Evolutionary conservation across 2,888 invertebrate genomes (phyloP).

Genomic region (Orchestes rusci): DNA sequence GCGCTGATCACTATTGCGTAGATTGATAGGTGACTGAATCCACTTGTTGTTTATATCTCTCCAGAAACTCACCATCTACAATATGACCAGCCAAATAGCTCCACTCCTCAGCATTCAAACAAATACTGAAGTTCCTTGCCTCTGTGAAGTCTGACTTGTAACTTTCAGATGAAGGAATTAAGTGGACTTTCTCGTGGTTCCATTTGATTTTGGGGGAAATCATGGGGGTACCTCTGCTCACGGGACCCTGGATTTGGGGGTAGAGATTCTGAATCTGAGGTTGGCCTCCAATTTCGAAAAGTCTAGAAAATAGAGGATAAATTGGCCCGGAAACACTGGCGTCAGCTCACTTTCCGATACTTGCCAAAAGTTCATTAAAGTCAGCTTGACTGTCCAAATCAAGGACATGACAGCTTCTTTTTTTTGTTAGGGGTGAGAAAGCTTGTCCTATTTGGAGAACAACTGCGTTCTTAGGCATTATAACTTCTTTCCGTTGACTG

Average conservation of each 20-base stretch:
- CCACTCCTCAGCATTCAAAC: slow-evolving; percentile 48
- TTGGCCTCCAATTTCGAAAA: slow-evolving; percentile 71
- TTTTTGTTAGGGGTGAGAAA: no score
- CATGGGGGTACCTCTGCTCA: slow-evolving; percentile 66
- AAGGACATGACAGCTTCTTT: no score
- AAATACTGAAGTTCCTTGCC: slow-evolving; percentile 5
- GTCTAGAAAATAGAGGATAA: slow-evolving; percentile 50
- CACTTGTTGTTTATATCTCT: no score
- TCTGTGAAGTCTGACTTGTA: slow-evolving; percentile 46
- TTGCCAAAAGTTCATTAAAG: slow-evolving; percentile 6
- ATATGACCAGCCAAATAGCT: slow-evolving; percentile 72
- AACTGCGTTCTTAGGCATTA: no score
- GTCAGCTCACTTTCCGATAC: slow-evolving; percentile 13
- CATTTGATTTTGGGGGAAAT: no score
- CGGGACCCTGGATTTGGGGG: slow-evolving; percentile 70
- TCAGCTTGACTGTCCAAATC: slow-evolving; percentile 1
- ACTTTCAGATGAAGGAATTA: slow-evolving; percentile 47
- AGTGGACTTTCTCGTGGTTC: no score
- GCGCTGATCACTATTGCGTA: no score
- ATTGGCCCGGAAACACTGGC: no score
- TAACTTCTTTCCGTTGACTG: no score
- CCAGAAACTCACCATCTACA: slow-evolving; percentile 54
- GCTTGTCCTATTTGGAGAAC: no score
- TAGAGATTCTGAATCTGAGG: slow-evolving; percentile 70
- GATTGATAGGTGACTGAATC: no score